phyloP scores from a whole-genome alignment of 2,797 vertebrate species.

The Argya squamiceps region DNA sequence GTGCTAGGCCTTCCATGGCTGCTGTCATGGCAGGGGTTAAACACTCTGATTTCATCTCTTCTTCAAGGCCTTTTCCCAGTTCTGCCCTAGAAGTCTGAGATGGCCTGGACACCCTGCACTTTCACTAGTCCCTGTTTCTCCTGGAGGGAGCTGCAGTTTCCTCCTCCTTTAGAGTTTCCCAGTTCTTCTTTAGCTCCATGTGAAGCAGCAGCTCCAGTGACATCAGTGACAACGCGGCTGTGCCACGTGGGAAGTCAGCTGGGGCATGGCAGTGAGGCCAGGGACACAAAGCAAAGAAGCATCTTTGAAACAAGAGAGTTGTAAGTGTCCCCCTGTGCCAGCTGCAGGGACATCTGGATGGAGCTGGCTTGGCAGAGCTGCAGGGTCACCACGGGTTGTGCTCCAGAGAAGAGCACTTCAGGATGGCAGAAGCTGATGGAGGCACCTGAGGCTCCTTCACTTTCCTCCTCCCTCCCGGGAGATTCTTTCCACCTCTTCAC shows the following conservation, averaged over 20 bases:
- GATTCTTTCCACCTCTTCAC: neutral
- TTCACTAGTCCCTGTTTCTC: neutral
- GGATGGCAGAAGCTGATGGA: neutral
- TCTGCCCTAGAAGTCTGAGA: neutral
- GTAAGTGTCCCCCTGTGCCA: neutral
- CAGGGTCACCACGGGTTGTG: neutral
- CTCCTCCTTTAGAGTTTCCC: neutral
- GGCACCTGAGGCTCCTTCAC: neutral
- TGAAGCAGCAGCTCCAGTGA: neutral
- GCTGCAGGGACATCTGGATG: conserved; percentile 18
- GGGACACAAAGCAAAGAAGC: conserved; percentile 1
- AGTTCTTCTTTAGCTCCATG: neutral
- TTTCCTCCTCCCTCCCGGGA: neutral
- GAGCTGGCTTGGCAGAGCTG: neutral
- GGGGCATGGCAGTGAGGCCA: neutral
- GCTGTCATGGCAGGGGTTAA: neutral
- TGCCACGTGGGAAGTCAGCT: neutral
- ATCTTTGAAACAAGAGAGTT: neutral
- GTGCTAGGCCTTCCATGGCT: neutral
- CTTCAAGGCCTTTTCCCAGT: neutral
- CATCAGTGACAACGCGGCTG: neutral
- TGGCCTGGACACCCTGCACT: neutral
- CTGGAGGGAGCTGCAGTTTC: neutral
- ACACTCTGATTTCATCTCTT: neutral
- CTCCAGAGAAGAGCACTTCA: neutral